Conservation (phyloP, 2,888 invertebrate genomes). For the Lithophane socia region DNA sequence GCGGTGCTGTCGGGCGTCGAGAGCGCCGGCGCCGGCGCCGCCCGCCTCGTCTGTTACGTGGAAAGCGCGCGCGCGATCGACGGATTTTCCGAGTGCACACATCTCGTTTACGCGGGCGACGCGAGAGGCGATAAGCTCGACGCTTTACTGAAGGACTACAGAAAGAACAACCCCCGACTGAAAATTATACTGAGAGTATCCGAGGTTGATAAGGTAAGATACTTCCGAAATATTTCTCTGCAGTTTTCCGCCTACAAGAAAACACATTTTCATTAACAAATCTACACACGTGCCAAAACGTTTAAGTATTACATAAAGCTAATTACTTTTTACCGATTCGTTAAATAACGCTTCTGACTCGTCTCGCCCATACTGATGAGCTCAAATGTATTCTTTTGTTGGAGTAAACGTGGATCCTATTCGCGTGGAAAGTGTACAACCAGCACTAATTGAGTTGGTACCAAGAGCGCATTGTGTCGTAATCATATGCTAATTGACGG, state of each 20-base stretch:
- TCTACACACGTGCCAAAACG: slow-evolving; percentile 29
- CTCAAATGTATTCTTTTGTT: slow-evolving; percentile 66
- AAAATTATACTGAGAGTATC: slow-evolving; percentile 90
- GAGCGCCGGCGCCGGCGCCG: slow-evolving; percentile 86
- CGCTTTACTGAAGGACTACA: slow-evolving; percentile 85
- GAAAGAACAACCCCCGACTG: slow-evolving; percentile 85
- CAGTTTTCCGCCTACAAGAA: slow-evolving; percentile 6
- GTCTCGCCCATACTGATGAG: slow-evolving; percentile 67
- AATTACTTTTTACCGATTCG: slow-evolving; percentile 63
- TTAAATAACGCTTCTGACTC: slow-evolving; percentile 61
- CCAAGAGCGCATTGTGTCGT: slow-evolving; percentile 61
- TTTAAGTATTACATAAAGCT: slow-evolving; percentile 56
- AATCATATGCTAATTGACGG: slow-evolving; percentile 68
- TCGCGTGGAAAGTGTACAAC: slow-evolving; percentile 71
- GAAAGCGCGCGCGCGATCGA: slow-evolving; percentile 78
- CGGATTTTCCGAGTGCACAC: slow-evolving; percentile 87
- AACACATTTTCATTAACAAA: slow-evolving; percentile 48
- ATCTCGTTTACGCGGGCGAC: slow-evolving; percentile 87
- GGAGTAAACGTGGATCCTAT: slow-evolving; percentile 39
- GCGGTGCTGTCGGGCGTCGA: slow-evolving; percentile 75
- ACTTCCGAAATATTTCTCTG: slow-evolving; percentile 14
- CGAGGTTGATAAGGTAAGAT: slow-evolving; percentile 90
- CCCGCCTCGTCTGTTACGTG: slow-evolving; percentile 87
- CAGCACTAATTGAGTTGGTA: slow-evolving; percentile 73
- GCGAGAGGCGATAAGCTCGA: slow-evolving; percentile 86